Conservation (phyloP, 2,888 invertebrate species). For the Camptogramma bilineatum region DNA sequence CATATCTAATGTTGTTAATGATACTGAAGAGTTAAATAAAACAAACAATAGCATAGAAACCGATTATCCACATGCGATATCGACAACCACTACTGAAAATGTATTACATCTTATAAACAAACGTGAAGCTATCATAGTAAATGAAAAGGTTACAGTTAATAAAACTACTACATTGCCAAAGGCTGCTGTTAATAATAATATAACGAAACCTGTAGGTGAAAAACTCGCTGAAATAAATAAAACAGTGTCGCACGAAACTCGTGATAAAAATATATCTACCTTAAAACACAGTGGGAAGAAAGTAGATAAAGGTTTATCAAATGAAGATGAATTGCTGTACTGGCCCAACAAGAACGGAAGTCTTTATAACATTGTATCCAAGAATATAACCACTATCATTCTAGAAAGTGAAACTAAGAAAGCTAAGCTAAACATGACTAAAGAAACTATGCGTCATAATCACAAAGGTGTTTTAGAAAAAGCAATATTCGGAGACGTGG, state of each 20-base stretch:
- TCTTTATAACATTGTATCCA: slow-evolving; percentile 40
- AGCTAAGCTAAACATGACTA: slow-evolving; percentile 66
- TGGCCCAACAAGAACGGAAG: slow-evolving; percentile 63
- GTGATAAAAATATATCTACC: slow-evolving; percentile 26
- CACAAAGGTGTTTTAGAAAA: slow-evolving; percentile 66
- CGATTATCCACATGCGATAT: slow-evolving; percentile 52
- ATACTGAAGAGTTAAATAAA: slow-evolving; percentile 51
- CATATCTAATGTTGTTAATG: slow-evolving; percentile 62
- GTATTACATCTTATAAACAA: slow-evolving; percentile 54
- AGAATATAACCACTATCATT: slow-evolving; percentile 69
- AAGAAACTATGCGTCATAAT: slow-evolving; percentile 62
- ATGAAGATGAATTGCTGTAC: slow-evolving; percentile 65
- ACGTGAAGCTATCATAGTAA: slow-evolving; percentile 49
- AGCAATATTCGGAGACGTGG: slow-evolving; percentile 73
- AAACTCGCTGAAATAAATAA: slow-evolving; percentile 21
- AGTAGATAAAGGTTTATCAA: slow-evolving; percentile 54
- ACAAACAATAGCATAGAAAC: slow-evolving; percentile 71
- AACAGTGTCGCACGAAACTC: slow-evolving; percentile 8
- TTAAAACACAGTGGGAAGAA: slow-evolving; percentile 49
- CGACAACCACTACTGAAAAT: slow-evolving; percentile 50
- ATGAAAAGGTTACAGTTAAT: slow-evolving; percentile 8
- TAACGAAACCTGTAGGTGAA: slow-evolving; percentile 18
- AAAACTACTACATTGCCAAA: not conserved
- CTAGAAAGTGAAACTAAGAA: slow-evolving; percentile 70
- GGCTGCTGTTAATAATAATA: slow-evolving; percentile 18